Evolutionary conservation across 2,888 invertebrate genomes (phyloP), one percentile per base, ranked within the genome.

Genomic region (Trissolcus brochymenae): DNA sequence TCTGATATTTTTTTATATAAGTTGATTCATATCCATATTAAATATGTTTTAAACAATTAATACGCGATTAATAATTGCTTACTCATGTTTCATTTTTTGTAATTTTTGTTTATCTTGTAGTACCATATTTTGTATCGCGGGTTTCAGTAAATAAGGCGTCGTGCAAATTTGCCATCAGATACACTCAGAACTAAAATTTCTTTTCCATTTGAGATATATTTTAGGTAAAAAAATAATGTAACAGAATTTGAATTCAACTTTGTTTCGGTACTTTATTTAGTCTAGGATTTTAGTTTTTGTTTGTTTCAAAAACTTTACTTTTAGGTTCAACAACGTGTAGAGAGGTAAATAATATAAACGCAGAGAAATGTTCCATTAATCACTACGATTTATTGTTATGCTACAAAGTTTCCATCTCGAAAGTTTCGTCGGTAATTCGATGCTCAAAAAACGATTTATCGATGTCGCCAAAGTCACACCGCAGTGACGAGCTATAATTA

Each of bases 351-450:
- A 46, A 46, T 46, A 46, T 46, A 35, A 35, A 35, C 35, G 6
- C 35, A 43, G 62, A 60, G 56, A 54, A 11, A 9, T 29, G 43
- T 80, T 81, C 76, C 81, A 83, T 84, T 83, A 83, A 83, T 85
- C 82, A 84, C 83, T 86, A 86, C 82, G 78, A 82, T 87, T 87
- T 87, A 86, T 87, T 87, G 78, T 84, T 84, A 86, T 81, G 80
- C 84, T 86, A 85, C 83, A 86, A 82, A 80, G 73, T 78, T 79
- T 71, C 79, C 79, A 78, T 78, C 77, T 79, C 72, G 66, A 80
- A 79, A 79, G 72, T 78, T 76, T 79, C 68, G 76, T 78, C 76
- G 77, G 65, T 73, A 73, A 75, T 75, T 77, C 78, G 79, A 76
- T 80, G 66, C 72, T 76, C 64, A 62, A 70, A 76, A 76, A 79